Evolutionary conservation across 2,888 invertebrate species (phyloP).

Genomic region (Lapara coniferarum): DNA sequence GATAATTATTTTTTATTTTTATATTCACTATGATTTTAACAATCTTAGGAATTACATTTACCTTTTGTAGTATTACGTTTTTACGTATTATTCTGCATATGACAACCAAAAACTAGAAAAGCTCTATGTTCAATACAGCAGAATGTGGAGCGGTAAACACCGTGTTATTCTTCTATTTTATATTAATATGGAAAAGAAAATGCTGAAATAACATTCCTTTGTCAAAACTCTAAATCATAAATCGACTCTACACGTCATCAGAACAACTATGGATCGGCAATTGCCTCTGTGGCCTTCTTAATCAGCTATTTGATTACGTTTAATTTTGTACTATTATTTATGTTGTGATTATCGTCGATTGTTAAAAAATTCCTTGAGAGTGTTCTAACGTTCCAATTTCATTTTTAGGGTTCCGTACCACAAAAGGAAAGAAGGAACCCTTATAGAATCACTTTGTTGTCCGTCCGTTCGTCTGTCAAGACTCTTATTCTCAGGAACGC

Average conservation of each 20-base stretch:
- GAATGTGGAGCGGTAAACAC: neutral
- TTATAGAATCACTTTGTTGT: too few relatives aligned
- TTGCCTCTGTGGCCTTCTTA: constrained; percentile 53
- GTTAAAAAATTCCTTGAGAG: constrained; percentile 5
- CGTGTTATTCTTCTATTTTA: neutral
- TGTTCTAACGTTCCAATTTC: neutral
- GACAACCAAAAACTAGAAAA: neutral
- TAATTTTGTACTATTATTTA: constrained; percentile 48
- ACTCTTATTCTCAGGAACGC: too few relatives aligned
- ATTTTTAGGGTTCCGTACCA: too few relatives aligned
- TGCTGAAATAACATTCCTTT: constrained; percentile 28
- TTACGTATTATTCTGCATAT: too few relatives aligned
- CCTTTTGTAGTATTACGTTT: neutral
- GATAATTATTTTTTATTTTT: neutral
- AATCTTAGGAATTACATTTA: neutral
- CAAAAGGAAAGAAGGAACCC: too few relatives aligned
- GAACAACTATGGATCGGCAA: constrained; percentile 49
- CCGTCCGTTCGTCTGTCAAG: too few relatives aligned
- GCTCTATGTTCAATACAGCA: neutral
- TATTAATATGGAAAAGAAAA: constrained; percentile 36
- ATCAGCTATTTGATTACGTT: constrained; percentile 50
- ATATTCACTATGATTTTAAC: neutral
- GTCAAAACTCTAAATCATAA: constrained; percentile 56
- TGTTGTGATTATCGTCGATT: constrained; percentile 32
- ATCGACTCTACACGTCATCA: constrained; percentile 57